Evolutionary conservation across 2,888 invertebrate genomes (phyloP).

Genomic region (Cenopis cana): DNA sequence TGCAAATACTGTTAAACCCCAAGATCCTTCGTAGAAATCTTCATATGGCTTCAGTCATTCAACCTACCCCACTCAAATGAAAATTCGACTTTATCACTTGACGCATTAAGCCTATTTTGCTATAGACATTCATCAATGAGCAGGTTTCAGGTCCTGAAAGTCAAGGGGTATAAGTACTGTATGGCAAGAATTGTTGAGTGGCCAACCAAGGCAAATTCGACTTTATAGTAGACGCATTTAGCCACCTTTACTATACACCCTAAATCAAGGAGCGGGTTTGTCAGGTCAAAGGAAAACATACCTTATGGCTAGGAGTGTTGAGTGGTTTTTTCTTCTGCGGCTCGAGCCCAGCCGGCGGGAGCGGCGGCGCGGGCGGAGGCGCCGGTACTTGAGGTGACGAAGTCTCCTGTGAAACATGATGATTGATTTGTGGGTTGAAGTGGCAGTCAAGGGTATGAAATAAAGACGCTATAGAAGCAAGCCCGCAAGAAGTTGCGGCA

Average conservation of each 20-base stretch:
- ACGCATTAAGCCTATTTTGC: background rate
- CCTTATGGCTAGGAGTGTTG: slow-evolving; percentile 90
- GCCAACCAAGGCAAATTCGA: no score
- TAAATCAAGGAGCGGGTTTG: background rate
- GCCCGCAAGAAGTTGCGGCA: no score
- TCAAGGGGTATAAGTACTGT: slow-evolving; percentile 69
- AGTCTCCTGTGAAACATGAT: slow-evolving; percentile 71
- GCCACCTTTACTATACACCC: background rate
- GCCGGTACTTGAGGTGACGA: slow-evolving; percentile 82
- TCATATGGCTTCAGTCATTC: slow-evolving; percentile 22
- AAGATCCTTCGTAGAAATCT: slow-evolving; percentile 7
- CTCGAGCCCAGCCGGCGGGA: slow-evolving; percentile 74
- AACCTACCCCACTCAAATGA: background rate
- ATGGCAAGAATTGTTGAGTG: slow-evolving; percentile 51
- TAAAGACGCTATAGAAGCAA: background rate
- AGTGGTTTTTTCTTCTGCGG: slow-evolving; percentile 89
- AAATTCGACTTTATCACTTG: background rate
- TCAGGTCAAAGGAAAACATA: slow-evolving; percentile 51
- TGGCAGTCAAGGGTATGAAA: background rate
- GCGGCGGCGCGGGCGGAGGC: slow-evolving; percentile 78
- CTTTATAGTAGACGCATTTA: background rate
- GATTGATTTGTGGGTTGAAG: slow-evolving; percentile 36
- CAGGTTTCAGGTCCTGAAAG: background rate
- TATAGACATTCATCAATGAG: background rate
- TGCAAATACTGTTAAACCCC: slow-evolving; percentile 17